Evolutionary conservation across 2,113 vertebrate species (phyloP).

Genomic region (Numenius arquata): DNA sequence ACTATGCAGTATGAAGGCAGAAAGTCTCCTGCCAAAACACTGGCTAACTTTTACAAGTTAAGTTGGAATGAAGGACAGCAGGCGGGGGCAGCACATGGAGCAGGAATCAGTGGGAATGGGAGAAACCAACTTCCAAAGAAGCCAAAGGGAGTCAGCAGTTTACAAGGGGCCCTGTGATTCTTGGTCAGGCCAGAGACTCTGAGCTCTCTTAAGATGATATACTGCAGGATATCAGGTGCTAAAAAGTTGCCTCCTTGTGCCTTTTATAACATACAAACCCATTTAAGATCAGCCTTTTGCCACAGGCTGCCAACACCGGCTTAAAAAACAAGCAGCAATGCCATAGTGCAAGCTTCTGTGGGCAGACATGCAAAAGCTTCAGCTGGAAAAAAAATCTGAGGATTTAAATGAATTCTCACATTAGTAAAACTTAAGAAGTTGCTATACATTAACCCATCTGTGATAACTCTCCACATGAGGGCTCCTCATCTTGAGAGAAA

Average conservation of each 20-base stretch:
- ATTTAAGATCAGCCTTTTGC: background rate
- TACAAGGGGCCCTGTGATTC: background rate
- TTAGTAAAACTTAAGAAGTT: background rate
- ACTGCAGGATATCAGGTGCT: background rate
- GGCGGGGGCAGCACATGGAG: background rate
- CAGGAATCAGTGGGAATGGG: background rate
- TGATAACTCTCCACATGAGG: background rate
- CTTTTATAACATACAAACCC: background rate
- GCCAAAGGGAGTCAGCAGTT: background rate
- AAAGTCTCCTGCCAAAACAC: background rate
- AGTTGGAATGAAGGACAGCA: background rate
- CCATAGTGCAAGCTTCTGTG: background rate
- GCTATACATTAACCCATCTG: background rate
- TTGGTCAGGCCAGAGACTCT: background rate
- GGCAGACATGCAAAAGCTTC: background rate
- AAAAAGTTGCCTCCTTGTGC: background rate
- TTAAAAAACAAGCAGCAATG: background rate
- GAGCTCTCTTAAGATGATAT: background rate
- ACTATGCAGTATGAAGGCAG: background rate
- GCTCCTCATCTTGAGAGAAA: background rate
- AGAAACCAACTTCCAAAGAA: background rate
- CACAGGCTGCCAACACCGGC: background rate
- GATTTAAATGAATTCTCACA: background rate
- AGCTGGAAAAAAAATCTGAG: background rate
- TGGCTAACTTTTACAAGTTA: constrained; percentile 7